Percentiles rank a stretch among this genome's conserved stretches.
These are phyloP conservation scores for Drosophila kurseongensis DNA, from an alignment of 1,140 invertebrate species.

Conservation along the genomic window DNA sequence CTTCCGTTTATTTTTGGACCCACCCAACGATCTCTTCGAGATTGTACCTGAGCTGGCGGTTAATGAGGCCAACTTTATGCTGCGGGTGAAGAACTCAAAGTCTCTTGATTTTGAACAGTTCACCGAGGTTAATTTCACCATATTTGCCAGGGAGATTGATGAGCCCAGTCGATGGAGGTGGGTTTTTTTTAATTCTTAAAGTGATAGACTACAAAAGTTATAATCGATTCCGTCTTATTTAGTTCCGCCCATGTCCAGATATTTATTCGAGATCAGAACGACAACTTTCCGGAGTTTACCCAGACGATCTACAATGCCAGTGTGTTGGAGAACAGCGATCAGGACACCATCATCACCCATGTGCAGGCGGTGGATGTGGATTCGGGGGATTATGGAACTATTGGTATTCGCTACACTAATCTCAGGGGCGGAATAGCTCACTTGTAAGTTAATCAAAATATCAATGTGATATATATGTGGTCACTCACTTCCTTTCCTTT, in stretches of 20 bases:
- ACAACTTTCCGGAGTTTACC: conserved; percentile 96
- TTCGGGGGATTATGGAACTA: conserved; percentile 93
- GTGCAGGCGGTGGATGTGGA: conserved; percentile 93
- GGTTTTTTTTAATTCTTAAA: background rate
- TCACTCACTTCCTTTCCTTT: background rate
- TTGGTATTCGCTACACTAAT: conserved; percentile 94
- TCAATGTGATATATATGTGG: no score
- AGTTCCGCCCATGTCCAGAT: conserved; percentile 94
- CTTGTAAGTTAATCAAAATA: conserved; percentile 87
- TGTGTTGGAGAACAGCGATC: conserved; percentile 92
- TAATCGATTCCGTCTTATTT: background rate
- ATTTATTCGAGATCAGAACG: conserved; percentile 95
- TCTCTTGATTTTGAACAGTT: conserved; percentile 94
- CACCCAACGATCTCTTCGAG: conserved; percentile 93
- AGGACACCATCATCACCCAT: conserved; percentile 92
- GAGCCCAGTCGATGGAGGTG: conserved; percentile 84
- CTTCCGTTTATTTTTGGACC: conserved; percentile 92
- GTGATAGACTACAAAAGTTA: background rate
- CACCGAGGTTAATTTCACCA: conserved; percentile 92
- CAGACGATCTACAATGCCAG: conserved; percentile 91
- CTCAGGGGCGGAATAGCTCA: conserved; percentile 91
- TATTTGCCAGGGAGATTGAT: conserved; percentile 94
- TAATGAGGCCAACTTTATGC: conserved; percentile 96
- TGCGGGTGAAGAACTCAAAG: conserved; percentile 93
- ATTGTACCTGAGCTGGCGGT: conserved; percentile 94